phyloP scores from a whole-genome alignment of 35 echinoderm and acorn worm species.

The Chiridota heheva region DNA sequence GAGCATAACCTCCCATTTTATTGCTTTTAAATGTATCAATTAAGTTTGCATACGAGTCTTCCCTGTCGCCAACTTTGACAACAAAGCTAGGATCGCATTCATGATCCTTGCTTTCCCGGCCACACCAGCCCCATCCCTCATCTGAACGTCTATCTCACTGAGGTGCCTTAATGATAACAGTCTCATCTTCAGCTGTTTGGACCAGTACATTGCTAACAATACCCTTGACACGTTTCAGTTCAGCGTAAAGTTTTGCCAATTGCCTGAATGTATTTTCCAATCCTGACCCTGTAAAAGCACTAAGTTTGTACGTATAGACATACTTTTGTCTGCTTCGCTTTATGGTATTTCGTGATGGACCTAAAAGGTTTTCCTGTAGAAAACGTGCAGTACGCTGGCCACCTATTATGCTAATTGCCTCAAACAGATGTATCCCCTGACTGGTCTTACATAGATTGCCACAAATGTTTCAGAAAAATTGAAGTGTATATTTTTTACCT shows the following conservation, averaged over 20 bases:
- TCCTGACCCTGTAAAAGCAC: too few relatives aligned
- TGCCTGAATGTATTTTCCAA: too few relatives aligned
- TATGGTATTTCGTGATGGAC: too few relatives aligned
- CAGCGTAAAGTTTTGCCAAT: too few relatives aligned
- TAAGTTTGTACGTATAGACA: too few relatives aligned
- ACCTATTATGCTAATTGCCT: not conserved
- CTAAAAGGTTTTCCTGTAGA: too few relatives aligned
- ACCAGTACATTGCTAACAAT: too few relatives aligned
- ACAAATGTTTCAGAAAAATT: not conserved
- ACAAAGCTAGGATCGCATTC: slow-evolving; percentile 5
- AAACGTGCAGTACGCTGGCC: too few relatives aligned
- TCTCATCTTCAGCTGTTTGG: not conserved
- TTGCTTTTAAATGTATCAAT: not conserved
- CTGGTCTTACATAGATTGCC: not conserved
- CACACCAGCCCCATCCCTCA: slow-evolving; percentile 20
- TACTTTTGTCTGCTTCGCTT: too few relatives aligned
- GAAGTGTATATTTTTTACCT: not conserved
- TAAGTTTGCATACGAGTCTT: not conserved
- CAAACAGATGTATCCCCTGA: not conserved
- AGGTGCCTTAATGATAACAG: not conserved
- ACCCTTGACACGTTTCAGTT: too few relatives aligned
- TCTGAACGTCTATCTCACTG: not conserved
- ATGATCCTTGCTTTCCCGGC: not conserved
- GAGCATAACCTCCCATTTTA: not conserved
- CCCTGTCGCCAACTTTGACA: not conserved